These are phyloP conservation scores for Cichladusa arquata DNA, from an alignment of 2,113 vertebrate species.

Conservation along the genomic window DNA sequence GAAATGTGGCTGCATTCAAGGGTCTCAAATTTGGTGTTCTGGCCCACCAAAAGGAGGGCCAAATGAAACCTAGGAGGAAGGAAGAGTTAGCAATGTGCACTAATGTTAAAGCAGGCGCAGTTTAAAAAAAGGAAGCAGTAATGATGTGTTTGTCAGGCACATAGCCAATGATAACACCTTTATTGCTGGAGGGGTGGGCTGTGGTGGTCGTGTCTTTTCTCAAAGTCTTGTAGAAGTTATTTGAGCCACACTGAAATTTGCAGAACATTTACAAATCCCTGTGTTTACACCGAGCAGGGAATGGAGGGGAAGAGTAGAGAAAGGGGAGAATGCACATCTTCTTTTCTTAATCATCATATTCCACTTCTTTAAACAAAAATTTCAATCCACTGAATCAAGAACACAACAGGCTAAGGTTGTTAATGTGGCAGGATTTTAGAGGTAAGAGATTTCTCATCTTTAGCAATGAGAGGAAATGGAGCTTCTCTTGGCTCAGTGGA, in stretches of 20 bases:
- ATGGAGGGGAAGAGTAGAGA: background rate
- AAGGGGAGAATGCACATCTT: background rate
- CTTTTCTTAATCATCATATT: background rate
- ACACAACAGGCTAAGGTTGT: background rate
- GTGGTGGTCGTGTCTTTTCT: background rate
- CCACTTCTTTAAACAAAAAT: background rate
- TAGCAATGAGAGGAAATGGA: background rate
- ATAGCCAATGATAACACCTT: background rate
- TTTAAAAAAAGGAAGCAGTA: background rate
- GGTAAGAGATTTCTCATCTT: background rate
- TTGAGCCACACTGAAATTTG: background rate
- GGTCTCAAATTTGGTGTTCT: background rate
- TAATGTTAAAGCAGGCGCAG: background rate
- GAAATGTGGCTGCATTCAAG: background rate
- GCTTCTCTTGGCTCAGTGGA: background rate
- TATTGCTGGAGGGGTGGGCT: background rate
- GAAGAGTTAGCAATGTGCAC: fast-evolving
- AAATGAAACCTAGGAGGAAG: background rate
- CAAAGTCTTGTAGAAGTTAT: background rate
- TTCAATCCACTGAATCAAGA: background rate
- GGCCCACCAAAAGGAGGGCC: background rate
- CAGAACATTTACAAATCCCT: background rate
- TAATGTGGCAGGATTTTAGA: background rate
- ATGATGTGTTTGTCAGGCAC: background rate
- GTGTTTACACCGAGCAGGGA: background rate